A percentile compares a stretch with the other conserved stretches of the same genome.
These are phyloP conservation scores for Podarcis lilfordi DNA, from an alignment of 2,797 vertebrate species.

Conservation along the genomic window DNA sequence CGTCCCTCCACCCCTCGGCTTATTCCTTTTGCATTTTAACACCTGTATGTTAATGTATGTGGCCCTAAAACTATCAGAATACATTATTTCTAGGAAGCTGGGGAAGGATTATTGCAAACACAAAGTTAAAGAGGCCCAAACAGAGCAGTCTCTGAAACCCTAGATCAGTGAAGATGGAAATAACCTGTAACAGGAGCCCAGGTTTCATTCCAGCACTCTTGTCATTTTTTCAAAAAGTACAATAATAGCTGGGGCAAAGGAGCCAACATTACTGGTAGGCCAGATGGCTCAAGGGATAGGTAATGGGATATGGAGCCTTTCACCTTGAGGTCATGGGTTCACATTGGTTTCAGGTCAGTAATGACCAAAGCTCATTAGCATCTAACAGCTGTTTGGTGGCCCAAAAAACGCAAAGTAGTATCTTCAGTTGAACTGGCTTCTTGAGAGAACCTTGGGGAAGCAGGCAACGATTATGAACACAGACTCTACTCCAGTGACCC, in stretches of 20 bases:
- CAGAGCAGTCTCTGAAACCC: slow-evolving; percentile 59
- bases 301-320: slow-evolving; percentile 68
- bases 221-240: slow-evolving; percentile 68
- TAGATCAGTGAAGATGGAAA: slow-evolving; percentile 67
- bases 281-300: slow-evolving; percentile 66
- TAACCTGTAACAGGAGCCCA: slow-evolving; percentile 66
- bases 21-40: not conserved
- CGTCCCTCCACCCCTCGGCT: not conserved
- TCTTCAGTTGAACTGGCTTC: slow-evolving; percentile 21
- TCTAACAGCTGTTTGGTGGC: slow-evolving; percentile 66
- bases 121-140: slow-evolving; percentile 19
- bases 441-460: not conserved
- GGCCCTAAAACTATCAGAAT: not conserved
- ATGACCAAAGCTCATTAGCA: slow-evolving; percentile 66
- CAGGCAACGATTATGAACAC: not conserved
- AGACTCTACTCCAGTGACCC: not conserved
- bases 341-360: slow-evolving; percentile 64
- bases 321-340: slow-evolving; percentile 71
- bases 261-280: slow-evolving; percentile 65
- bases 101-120: not conserved
- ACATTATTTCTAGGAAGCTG: not conserved
- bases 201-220: slow-evolving; percentile 64
- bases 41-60: not conserved
- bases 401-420: slow-evolving; percentile 42
- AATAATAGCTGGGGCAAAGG: slow-evolving; percentile 70